Conservation (phyloP, 2,888 invertebrate species). For the Stegana nigrithorax region DNA sequence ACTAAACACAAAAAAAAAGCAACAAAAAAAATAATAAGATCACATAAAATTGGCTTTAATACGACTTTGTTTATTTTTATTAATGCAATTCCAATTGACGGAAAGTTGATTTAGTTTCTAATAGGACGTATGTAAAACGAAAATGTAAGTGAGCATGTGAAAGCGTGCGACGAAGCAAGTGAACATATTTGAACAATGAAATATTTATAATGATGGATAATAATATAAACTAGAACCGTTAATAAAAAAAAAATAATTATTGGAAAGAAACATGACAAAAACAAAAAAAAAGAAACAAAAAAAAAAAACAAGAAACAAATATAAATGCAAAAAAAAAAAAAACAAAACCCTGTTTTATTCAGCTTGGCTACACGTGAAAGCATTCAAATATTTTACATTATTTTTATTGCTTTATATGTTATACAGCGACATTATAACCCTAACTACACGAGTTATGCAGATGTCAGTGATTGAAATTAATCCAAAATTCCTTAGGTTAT, state of each 20-base stretch:
- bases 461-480: too few relatives aligned
- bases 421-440: too few relatives aligned
- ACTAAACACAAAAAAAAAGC: constrained; percentile 10
- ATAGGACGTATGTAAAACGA: neutral
- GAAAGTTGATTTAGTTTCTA: neutral
- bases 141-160: too few relatives aligned
- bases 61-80: constrained; percentile 25
- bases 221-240: constrained; percentile 32
- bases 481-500: too few relatives aligned
- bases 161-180: neutral
- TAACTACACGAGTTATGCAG: too few relatives aligned
- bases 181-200: constrained; percentile 22
- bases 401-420: too few relatives aligned
- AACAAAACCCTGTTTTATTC: neutral
- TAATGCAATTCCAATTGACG: constrained; percentile 30
- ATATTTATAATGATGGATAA: constrained; percentile 26
- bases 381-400: too few relatives aligned
- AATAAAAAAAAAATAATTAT: constrained; percentile 22
- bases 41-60: constrained; percentile 26
- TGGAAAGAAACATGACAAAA: neutral
- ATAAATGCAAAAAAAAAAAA: constrained; percentile 1
- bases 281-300: neutral
- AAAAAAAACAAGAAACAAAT: neutral
- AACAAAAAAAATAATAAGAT: constrained; percentile 24
- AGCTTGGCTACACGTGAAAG: too few relatives aligned